Base-by-base conservation (phyloP, 2,113 vertebrate genomes). In the Sinocyclocheilus maitianheensis region DNA sequence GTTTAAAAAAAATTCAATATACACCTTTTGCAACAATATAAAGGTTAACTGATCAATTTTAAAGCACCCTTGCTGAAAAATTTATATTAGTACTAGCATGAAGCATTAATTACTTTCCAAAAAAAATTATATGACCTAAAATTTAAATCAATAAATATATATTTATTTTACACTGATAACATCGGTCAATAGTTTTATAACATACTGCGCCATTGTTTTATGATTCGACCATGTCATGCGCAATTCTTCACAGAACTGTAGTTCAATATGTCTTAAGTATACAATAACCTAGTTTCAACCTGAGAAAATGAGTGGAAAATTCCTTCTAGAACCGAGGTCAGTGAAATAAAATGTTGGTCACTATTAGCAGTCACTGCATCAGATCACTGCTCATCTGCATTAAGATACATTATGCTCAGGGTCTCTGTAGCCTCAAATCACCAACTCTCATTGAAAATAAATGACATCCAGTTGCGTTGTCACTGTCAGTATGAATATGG, bases 361-460 rank as follows among this genome's bases (percentile, higher is more conserved):
- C 63, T 74, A 43, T 43, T n/a, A 43, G 20, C 37, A 43, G 20
- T 74, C 9, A 12, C 12, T 67, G 63, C 63, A 69, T 69, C 26
- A 34, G 26, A 69, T 18, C 30, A 20, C 37, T 43, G 69, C 20
- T 43, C 10, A 43, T 74, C n/a, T 48, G 5, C 12, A 20, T 71
- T 34, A 71, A 37, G n/a, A 48, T 48, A 75, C 40, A 75, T n/a
- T 48, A 75, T 14, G 40, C 43, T 24, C 40, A 24, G 72, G 43
- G 11, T 75, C 12, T 43, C 22, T 55, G 24, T 55, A 20, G 51
- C 76, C 76, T 77, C 76, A 51, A 75, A 77, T 55, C 76, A 22
- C 16, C 24, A 77, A n/a, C 16, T 55, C 76, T 77, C 48, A 30
- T 11, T 34, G 76, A 77, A 77, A 77, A 77, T 55, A 7, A 11